phyloP scores from a whole-genome alignment of 2,888 invertebrate genomes.

The Tetranychus piercei region DNA sequence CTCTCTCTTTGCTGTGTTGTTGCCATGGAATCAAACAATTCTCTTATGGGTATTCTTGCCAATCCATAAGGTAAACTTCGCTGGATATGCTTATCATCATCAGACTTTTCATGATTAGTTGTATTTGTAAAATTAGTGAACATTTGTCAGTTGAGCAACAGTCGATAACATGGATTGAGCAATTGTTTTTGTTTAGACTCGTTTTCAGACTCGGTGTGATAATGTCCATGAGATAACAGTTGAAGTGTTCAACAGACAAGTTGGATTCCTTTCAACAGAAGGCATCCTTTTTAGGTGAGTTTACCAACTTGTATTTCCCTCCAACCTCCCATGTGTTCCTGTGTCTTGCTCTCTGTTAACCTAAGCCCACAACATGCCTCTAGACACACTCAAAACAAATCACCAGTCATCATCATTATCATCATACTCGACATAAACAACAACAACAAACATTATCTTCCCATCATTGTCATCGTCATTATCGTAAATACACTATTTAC shows the following conservation, averaged over 20 bases:
- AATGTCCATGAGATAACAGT: not conserved
- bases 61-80: not conserved
- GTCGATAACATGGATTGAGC: too few relatives aligned
- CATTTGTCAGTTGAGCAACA: too few relatives aligned
- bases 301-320: not conserved
- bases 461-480: too few relatives aligned
- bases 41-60: not conserved
- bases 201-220: not conserved
- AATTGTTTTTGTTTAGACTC: too few relatives aligned
- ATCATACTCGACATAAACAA: too few relatives aligned
- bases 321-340: not conserved
- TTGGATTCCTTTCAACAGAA: not conserved
- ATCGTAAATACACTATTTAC: too few relatives aligned
- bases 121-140: too few relatives aligned
- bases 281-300: not conserved
- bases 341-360: not conserved
- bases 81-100: not conserved
- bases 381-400: not conserved
- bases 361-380: not conserved
- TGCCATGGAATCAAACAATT: not conserved
- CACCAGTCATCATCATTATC: not conserved
- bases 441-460: too few relatives aligned
- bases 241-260: not conserved
- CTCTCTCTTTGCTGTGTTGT: not conserved
- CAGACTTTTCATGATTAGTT: not conserved